Evolutionary conservation across 2,113 vertebrate species (phyloP).

Genomic region (Forbesichthys papilliferus): DNA sequence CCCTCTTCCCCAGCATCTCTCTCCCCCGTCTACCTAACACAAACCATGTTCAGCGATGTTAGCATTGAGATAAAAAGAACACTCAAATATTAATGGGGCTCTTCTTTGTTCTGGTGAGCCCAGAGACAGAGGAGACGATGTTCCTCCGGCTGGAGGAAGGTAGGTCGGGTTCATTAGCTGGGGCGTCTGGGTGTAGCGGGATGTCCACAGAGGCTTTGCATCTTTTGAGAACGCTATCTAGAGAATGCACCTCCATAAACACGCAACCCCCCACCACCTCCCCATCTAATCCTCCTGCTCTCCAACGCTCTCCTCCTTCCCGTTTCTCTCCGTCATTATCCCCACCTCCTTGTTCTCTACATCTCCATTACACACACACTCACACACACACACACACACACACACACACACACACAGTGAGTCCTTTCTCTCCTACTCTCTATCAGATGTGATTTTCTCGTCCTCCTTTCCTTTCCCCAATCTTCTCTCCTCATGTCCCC

Average conservation of each 20-base stretch:
- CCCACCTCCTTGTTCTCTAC: slow-evolving; percentile 39
- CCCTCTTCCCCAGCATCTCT: slow-evolving; percentile 5
- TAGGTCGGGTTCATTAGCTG: slow-evolving; percentile 92
- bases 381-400: neutral
- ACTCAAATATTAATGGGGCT: slow-evolving; percentile 94
- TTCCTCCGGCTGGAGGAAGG: slow-evolving; percentile 81
- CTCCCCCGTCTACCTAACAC: slow-evolving; percentile 56
- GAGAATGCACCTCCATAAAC: slow-evolving; percentile 4
- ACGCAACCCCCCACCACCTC: slow-evolving; percentile 17
- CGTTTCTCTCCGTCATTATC: slow-evolving; percentile 41
- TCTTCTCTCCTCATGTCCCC: slow-evolving; percentile 1
- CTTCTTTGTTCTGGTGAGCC: slow-evolving; percentile 88
- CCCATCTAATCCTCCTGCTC: slow-evolving; percentile 48
- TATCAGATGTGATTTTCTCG: neutral
- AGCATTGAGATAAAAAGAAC: slow-evolving; percentile 89
- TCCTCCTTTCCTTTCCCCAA: neutral
- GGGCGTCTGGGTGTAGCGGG: slow-evolving; percentile 82
- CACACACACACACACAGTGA: neutral
- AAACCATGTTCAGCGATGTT: slow-evolving; percentile 86
- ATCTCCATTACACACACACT: neutral
- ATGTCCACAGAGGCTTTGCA: slow-evolving; percentile 87
- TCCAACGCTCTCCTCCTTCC: slow-evolving; percentile 34
- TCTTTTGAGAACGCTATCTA: slow-evolving; percentile 81
- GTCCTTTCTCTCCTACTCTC: neutral
- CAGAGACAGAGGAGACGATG: slow-evolving; percentile 75